Conservation (phyloP, 2,888 invertebrate species). For the Tipula confusa region DNA sequence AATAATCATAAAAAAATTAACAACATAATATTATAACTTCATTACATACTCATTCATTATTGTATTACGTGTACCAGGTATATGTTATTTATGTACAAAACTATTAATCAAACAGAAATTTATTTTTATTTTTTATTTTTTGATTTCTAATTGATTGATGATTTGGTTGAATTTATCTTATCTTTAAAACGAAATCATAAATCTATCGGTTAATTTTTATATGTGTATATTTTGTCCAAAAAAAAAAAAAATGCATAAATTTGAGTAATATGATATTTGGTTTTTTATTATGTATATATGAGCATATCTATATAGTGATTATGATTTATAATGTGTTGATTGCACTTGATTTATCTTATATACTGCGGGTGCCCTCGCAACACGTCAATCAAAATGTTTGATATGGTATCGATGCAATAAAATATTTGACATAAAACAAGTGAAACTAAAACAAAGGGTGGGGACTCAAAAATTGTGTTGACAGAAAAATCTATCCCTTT, state of each 20-base stretch:
- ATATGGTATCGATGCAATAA: background rate
- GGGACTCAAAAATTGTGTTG: no score
- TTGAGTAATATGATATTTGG: background rate
- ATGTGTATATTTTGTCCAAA: background rate
- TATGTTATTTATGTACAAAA: background rate
- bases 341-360: conserved; percentile 5
- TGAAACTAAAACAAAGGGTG: no score
- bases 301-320: background rate
- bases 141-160: conserved; percentile 14
- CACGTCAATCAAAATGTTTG: background rate
- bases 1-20: background rate
- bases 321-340: background rate
- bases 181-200: background rate
- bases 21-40: background rate
- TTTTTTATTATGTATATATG: background rate
- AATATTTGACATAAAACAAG: background rate
- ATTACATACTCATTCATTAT: background rate
- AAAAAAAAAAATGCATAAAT: background rate
- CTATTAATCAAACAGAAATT: background rate
- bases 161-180: background rate
- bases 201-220: background rate
- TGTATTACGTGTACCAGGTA: background rate
- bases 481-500: no score
- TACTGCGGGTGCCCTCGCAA: background rate
- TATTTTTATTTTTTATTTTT: background rate